These are phyloP conservation scores for Euplagia quadripunctaria DNA, from an alignment of 2,888 invertebrate species.

Conservation along the genomic window DNA sequence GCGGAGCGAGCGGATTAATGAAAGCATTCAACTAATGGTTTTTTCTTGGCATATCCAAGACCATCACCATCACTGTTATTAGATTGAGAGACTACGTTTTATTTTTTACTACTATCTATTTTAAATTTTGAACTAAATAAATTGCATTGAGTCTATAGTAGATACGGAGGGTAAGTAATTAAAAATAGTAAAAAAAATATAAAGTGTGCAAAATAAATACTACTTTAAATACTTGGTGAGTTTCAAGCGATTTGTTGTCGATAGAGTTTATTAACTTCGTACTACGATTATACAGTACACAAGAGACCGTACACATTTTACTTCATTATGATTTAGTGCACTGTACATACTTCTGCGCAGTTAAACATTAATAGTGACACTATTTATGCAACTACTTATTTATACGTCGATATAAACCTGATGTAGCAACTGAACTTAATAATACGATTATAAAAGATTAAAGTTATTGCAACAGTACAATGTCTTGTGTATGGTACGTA, in stretches of 20 bases:
- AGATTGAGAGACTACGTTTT: neutral
- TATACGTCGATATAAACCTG: constrained; percentile 24
- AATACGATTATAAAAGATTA: neutral
- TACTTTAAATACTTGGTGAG: constrained; percentile 26
- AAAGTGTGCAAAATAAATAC: constrained; percentile 8
- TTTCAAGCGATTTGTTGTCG: constrained; percentile 22
- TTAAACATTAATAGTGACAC: constrained; percentile 1
- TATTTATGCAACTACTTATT: constrained; percentile 15
- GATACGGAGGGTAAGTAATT: neutral
- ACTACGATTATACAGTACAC: constrained; percentile 30
- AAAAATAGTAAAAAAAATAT: neutral
- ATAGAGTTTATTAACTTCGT: neutral
- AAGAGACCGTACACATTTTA: neutral
- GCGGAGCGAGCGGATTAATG: neutral
- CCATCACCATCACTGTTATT: neutral
- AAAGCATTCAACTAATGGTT: neutral
- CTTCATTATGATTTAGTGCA: neutral
- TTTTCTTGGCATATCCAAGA: neutral
- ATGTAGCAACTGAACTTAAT: constrained; percentile 1
- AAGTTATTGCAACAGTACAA: neutral
- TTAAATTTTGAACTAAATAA: neutral
- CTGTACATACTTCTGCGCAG: neutral
- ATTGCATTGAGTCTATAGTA: constrained; percentile 5
- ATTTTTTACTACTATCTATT: neutral
- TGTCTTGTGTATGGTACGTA: neutral